Conservation (phyloP, 2,797 vertebrate genomes). For the Sebastes oblongus region DNA sequence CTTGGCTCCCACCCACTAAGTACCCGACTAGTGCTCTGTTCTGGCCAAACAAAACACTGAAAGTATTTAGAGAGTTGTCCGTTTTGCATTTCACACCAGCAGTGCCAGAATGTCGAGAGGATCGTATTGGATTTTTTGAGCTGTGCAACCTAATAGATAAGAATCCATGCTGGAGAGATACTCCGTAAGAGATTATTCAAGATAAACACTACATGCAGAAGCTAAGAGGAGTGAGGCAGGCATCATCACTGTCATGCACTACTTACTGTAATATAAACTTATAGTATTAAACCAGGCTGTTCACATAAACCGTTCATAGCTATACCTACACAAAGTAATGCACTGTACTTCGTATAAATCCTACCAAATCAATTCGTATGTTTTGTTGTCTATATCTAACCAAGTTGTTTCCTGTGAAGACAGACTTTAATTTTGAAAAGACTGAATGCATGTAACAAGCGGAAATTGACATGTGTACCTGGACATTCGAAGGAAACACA, state of each 20-base stretch:
- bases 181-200: slow-evolving; percentile 1
- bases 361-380: no score
- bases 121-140: slow-evolving; percentile 29
- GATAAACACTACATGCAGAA: not conserved
- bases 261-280: not conserved
- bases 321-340: no score
- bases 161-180: slow-evolving; percentile 5
- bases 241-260: not conserved
- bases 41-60: slow-evolving; percentile 49
- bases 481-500: no score
- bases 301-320: no score
- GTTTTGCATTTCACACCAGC: slow-evolving; percentile 39
- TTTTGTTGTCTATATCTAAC: no score
- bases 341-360: no score
- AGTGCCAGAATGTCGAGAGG: slow-evolving; percentile 32
- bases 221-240: not conserved
- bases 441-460: no score
- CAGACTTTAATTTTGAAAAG: no score
- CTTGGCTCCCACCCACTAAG: slow-evolving; percentile 41
- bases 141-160: slow-evolving; percentile 7
- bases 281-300: not conserved
- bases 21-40: slow-evolving; percentile 3
- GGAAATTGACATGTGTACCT: no score
- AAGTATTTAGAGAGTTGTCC: slow-evolving; percentile 44
- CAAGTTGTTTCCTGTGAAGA: no score